These are phyloP conservation scores for Agonopterix subpropinquella DNA, from an alignment of 2,888 invertebrate genomes.

Conservation along the genomic window DNA sequence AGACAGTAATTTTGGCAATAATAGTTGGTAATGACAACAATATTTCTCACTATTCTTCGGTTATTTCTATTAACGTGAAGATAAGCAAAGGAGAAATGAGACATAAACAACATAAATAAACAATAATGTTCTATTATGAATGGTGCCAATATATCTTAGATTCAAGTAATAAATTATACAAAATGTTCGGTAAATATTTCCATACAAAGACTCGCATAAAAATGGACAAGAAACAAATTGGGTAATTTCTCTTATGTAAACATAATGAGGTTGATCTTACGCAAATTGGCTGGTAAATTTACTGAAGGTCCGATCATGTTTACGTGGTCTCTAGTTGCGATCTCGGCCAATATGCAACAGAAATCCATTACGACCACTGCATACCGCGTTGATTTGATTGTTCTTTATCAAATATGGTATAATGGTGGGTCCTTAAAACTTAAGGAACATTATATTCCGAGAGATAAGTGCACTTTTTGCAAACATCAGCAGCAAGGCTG, in stretches of 20 bases:
- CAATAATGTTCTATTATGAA: slow-evolving; percentile 16
- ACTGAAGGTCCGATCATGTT: slow-evolving; percentile 18
- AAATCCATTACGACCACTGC: too few species aligned
- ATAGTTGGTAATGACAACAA: slow-evolving; percentile 2
- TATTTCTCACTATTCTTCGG: neutral
- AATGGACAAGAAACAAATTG: slow-evolving; percentile 53
- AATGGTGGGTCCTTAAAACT: too few species aligned
- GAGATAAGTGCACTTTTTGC: too few species aligned
- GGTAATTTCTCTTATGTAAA: slow-evolving; percentile 59
- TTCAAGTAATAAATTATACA: slow-evolving; percentile 30
- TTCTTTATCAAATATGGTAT: too few species aligned
- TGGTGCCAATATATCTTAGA: slow-evolving; percentile 26
- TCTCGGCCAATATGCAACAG: too few species aligned
- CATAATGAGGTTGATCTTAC: slow-evolving; percentile 55
- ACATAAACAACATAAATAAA: slow-evolving; percentile 9
- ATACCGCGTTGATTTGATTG: too few species aligned
- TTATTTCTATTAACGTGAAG: slow-evolving; percentile 11
- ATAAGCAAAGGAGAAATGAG: slow-evolving; percentile 3
- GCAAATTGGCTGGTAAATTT: slow-evolving; percentile 55
- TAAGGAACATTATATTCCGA: too few species aligned
- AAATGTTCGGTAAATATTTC: slow-evolving; percentile 33
- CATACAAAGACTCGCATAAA: slow-evolving; percentile 37
- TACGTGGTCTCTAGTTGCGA: too few species aligned
- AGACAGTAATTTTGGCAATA: neutral
- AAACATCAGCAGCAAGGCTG: too few species aligned